Base-by-base conservation (phyloP, 2,888 invertebrate species). In the Dicyrtomina minuta region DNA sequence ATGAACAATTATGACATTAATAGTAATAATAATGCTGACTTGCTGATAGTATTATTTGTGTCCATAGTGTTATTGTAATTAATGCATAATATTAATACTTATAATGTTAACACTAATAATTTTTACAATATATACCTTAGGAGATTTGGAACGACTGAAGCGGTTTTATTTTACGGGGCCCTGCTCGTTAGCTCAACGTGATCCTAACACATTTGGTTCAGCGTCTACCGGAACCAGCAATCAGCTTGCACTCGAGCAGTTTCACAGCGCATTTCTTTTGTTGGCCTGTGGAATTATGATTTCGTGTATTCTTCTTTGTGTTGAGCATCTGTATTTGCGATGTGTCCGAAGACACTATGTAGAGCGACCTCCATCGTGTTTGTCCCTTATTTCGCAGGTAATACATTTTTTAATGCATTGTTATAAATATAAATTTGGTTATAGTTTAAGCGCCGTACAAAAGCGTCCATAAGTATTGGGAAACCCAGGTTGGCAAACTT, bases 241-340 rank as follows among this genome's bases (percentile, higher is more conserved):
- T 83, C 91, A 93, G 2, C 83, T 94, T 77, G 93, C 93, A 12
- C 84, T 93, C 77, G 93, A 94, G 83, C 98, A 99, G 85, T 99
- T 99, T 84, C 89, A 97, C 81, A 95, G 95, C 72, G 98, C 98
- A 61, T 99, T 98, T 83, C 86, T 98, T 70, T 87, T 99, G 73
- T 87, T 99, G 67, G 94, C 95, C 88, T 92, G 92, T 70, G 98
- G 98, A 53, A 94, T 98, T 79, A 85, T 96, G 72, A 84, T 98
- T 76, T 94, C 96, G 0, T 90, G 93, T 0, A 83, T 94, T 27
- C 86, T 98, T 67, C 86, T 98, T 72, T 86, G 92, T 59, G 84
- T 96, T 71, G 98, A 99, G 83, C 93, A 96, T 83, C 86, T 96
- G 71, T 99, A 98, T 84, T 97, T 96, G 84, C 91, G 92, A 80